Percentiles rank a stretch among this genome's conserved stretches.
Conservation (phyloP, 2,113 vertebrate species). For the Rattus norvegicus region GRCr8 NC_086023.1:164693001-164693500, state of each 20-base stretch:
- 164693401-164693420: rapidly evolving
- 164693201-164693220: not conserved
- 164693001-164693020: rapidly evolving
- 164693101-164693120: not conserved
- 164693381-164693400: rapidly evolving
- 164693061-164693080: not conserved
- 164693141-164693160: not conserved
- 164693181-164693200: not conserved
- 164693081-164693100: not conserved
- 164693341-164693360: not conserved
- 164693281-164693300: not conserved
- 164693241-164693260: not conserved
- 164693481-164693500: no score
- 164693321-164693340: not conserved
- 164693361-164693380: not conserved
- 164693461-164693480: rapidly evolving
- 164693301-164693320: not conserved
- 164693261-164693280: not conserved
- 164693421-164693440: rapidly evolving
- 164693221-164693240: not conserved
- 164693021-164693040: not conserved
- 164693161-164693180: not conserved
- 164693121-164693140: not conserved
- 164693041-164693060: not conserved
- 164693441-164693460: no score